Percentiles rank a stretch among this genome's conserved stretches.
Evolutionary conservation across 2,888 invertebrate genomes (phyloP).

Genomic region (Lasioglossum villosulum): DNA sequence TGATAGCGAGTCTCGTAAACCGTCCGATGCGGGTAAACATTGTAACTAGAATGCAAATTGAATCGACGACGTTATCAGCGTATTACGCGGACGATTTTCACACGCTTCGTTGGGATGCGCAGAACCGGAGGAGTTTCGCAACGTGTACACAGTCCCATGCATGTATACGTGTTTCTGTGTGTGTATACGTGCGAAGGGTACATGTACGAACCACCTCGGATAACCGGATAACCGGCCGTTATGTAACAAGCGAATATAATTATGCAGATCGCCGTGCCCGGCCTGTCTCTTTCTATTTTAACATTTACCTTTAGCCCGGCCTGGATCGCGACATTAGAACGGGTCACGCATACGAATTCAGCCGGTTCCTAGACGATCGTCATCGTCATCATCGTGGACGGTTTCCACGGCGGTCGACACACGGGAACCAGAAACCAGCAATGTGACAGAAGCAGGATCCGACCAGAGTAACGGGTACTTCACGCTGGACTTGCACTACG

Average conservation of each 20-base stretch:
- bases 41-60: slow-evolving; percentile 27
- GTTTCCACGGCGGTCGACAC: background rate
- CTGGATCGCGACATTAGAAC: slow-evolving; percentile 63
- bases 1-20: background rate
- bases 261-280: slow-evolving; percentile 74
- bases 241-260: slow-evolving; percentile 77
- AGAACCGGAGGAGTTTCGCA: slow-evolving; percentile 57
- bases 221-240: slow-evolving; percentile 74
- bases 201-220: slow-evolving; percentile 46
- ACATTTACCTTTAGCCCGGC: slow-evolving; percentile 79
- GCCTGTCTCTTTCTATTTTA: slow-evolving; percentile 52
- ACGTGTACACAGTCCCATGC: background rate
- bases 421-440: background rate
- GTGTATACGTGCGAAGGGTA: slow-evolving; percentile 25
- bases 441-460: background rate
- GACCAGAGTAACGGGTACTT: background rate
- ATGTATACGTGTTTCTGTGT: background rate
- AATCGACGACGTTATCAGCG: slow-evolving; percentile 34
- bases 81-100: slow-evolving; percentile 56
- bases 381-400: slow-evolving; percentile 1
- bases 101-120: slow-evolving; percentile 56
- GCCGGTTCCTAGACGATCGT: slow-evolving; percentile 58
- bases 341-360: slow-evolving; percentile 71
- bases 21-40: background rate
- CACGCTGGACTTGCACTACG: background rate